Evolutionary conservation across 2,888 invertebrate species (phyloP).

Genomic region (Platycnemis pennipes): DNA sequence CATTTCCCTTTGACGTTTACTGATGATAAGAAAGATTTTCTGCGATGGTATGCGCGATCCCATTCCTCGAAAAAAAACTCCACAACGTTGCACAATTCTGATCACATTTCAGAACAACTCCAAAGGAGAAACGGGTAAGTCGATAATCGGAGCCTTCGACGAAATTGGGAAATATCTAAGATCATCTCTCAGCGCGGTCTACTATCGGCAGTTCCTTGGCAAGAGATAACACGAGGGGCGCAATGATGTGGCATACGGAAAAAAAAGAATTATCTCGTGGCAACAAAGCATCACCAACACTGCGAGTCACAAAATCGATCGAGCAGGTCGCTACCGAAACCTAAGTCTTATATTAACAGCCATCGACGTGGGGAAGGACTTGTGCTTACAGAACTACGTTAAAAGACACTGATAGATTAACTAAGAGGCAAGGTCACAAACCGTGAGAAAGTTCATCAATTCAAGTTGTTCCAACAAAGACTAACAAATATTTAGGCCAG

Average conservation of each 20-base stretch:
- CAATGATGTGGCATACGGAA: neutral
- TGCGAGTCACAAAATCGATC: neutral
- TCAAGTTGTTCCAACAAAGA: too few species aligned
- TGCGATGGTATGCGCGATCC: neutral
- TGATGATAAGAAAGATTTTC: neutral
- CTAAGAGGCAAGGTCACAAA: neutral
- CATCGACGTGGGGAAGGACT: neutral
- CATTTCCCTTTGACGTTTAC: too few species aligned
- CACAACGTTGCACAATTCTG: neutral
- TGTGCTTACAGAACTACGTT: neutral
- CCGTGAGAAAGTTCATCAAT: neutral
- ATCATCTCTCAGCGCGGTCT: neutral
- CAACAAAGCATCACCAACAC: slow-evolving; percentile 17
- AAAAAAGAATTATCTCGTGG: neutral
- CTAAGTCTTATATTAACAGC: neutral
- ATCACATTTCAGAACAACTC: neutral
- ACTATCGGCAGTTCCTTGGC: neutral
- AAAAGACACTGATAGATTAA: neutral
- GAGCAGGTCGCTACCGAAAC: neutral
- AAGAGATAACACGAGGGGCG: neutral
- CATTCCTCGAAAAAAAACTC: neutral
- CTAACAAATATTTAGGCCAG: too few species aligned
- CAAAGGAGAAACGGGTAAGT: neutral
- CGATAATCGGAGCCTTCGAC: neutral
- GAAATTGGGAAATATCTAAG: neutral